Base-by-base conservation (phyloP, 2,888 invertebrate species). In the Ophioninae sp. region DNA sequence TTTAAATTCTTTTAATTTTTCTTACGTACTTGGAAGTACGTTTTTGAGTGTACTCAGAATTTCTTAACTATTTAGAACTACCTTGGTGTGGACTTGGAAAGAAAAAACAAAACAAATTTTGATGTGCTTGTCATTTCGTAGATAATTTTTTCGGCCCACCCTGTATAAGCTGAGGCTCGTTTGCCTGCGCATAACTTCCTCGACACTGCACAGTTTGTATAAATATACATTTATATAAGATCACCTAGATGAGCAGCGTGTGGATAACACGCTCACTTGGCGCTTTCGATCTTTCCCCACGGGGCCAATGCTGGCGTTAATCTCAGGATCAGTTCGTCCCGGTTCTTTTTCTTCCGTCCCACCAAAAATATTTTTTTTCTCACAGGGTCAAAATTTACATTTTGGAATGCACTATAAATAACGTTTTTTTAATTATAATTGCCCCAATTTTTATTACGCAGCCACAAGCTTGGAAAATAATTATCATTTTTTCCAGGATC, bases 311-410 rank as follows among this genome's bases (percentile, higher is more conserved):
- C 84, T 87, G 85, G 86, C 79, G 76, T 84, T 78, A 85, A 85
- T 83, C 71, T 81, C 79, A 63, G 64, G 44, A 79, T 61, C 9
- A 22, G 13, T 63, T 39, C 37, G 59, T 20, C 68, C 51, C 41
- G 56, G 17, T 10, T 8, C 6, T 39, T 10, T 76, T 67, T 51
- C 37, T 77, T 58, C 63, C 85, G 82, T 82, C 69, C 64, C 65
- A 76, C 87, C 88, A 88, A 88, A 88, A 89, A 88, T 89, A 87
- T 87, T 88, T 88, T 89, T 88, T 88, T 86, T 88, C 37, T 22
- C 8, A 17, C 59, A 51, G 44, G 10, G 44, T 44, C 51, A 17
- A 51, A 51, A 0, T 3, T 51, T 13, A 5, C 13, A 13, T 51
- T 13, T 17, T 51, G 51, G 51, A 51, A 51, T 13, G 51, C 51